Evolutionary conservation across 2,797 vertebrate genomes (phyloP).

Genomic region (Cossypha dichroa): DNA sequence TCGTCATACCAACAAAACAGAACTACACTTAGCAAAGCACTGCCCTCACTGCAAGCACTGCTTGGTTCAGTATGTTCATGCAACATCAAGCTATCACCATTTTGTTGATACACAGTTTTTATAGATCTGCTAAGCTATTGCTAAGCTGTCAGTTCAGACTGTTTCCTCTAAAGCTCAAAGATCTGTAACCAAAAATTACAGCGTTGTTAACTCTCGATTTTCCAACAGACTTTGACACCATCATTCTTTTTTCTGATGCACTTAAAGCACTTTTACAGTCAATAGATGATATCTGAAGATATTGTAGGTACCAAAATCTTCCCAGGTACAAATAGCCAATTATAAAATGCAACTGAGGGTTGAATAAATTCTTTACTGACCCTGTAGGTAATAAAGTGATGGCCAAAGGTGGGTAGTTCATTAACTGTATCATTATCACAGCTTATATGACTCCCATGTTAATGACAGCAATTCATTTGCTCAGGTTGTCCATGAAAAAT

Average conservation of each 20-base stretch:
- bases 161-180: background rate
- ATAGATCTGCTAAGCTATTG: background rate
- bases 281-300: background rate
- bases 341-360: background rate
- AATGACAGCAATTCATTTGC: conserved; percentile 51
- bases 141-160: background rate
- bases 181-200: background rate
- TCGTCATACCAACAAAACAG: background rate
- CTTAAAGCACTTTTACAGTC: background rate
- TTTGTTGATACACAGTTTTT: background rate
- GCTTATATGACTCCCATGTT: background rate
- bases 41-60: background rate
- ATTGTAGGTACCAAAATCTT: background rate
- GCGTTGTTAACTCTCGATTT: background rate
- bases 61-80: background rate
- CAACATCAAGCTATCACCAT: background rate
- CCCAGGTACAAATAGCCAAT: background rate
- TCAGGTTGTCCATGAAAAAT: conserved; percentile 1
- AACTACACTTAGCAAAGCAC: background rate
- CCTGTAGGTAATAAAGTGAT: background rate
- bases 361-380: background rate
- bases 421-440: conserved; percentile 20
- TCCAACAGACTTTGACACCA: background rate
- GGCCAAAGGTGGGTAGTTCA: background rate
- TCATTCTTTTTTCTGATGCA: background rate